Base-by-base conservation (phyloP, 2,113 vertebrate species). In the Cyprinus carpio region DNA sequence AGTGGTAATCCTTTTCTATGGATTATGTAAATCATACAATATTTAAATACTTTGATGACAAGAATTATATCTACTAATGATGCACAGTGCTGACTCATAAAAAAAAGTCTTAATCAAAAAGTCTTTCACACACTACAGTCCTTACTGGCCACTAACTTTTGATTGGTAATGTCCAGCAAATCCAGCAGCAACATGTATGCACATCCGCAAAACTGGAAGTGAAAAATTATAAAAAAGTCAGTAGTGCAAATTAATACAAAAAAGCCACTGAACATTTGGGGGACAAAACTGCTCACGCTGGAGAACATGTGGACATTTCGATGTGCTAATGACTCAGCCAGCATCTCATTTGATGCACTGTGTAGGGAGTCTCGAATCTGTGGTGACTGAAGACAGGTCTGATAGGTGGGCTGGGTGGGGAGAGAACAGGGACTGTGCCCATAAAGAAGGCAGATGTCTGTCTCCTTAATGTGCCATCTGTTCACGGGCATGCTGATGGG, bases 401-500 rank as follows among this genome's bases (percentile, higher is more conserved):
- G 83, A 49, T 71, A 81, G 83, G 83, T 84, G 85, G 76, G 25
- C 40, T 74, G 40, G 6, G 23, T 40, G 31, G 71, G 29, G 62
- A 58, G 29, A 78, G 51, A 37, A 78, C 67, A 1, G 65, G 58
- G 78, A 62, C 67, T 31, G 46, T n/a, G 34, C 67, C 43, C 67
- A 81, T 83, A 87, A 85, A 86, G 84, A 83, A 84, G 74, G 84
- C 87, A 87, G 87, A 86, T 89, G 87, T 85, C 76, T 56, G 60
- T 78, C 82, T 87, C 67, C 75, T 89, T 90, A 89, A 88, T 87
- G 89, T 74, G 79, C 86, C 88, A 91, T 89, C 88, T 90, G 89
- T 76, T 84, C 65, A 72, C 29, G 27, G 56, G 67, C 85, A 43
- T 56, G 84, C 78, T 67, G 76, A 87, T 77, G 67, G 81, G 78